Percentiles rank a stretch among this genome's conserved stretches.
Conservation (phyloP, 35 echinoderm and acorn worm genomes). For the Chiridota heheva region DNA sequence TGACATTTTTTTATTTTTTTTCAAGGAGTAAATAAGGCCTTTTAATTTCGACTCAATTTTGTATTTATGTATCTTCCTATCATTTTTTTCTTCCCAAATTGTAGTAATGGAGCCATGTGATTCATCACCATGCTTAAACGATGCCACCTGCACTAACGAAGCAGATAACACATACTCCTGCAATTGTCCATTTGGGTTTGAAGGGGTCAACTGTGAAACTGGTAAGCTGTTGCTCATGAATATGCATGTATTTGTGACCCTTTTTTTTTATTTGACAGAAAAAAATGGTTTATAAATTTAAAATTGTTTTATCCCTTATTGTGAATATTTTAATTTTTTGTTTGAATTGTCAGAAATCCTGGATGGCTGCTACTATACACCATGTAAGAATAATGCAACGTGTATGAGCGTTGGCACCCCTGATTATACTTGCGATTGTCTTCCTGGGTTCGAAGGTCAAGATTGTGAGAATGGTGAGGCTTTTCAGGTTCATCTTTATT, state of each 20-base stretch:
- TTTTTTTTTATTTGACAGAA: too few relatives aligned
- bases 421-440: constrained; percentile 59
- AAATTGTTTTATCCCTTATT: not conserved
- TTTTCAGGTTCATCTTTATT: too few relatives aligned
- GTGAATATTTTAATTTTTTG: not conserved
- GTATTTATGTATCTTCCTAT: too few relatives aligned
- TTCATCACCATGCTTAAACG: constrained; percentile 57
- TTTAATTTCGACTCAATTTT: too few relatives aligned
- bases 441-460: constrained; percentile 42
- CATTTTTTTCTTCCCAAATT: constrained; percentile 13
- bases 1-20: too few relatives aligned
- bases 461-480: constrained; percentile 44
- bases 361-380: constrained; percentile 25
- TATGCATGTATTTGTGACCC: too few relatives aligned
- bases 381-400: constrained; percentile 66
- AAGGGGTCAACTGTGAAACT: constrained; percentile 64
- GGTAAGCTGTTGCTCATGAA: not conserved
- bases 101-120: constrained; percentile 45
- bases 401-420: constrained; percentile 26
- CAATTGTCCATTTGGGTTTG: constrained; percentile 35
- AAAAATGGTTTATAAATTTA: too few relatives aligned
- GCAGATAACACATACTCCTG: constrained; percentile 54
- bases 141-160: constrained; percentile 58
- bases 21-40: too few relatives aligned
- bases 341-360: not conserved